phyloP scores from a whole-genome alignment of 92 coral and sea anemone species.

The Actinernus sp. region DNA sequence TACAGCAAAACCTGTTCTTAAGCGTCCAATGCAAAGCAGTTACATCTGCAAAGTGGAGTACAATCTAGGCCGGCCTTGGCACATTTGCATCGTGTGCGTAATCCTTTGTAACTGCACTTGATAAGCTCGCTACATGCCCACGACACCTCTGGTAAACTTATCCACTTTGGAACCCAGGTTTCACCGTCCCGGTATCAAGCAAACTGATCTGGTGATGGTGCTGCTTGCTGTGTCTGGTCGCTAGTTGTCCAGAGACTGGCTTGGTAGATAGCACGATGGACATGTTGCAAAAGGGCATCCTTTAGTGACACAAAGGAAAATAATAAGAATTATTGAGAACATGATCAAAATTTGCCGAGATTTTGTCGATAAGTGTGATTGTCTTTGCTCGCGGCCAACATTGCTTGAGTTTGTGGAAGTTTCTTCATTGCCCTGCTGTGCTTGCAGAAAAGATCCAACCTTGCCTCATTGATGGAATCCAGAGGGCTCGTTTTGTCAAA shows the following conservation, averaged over 20 bases:
- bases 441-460: conserved; percentile 38
- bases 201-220: conserved; percentile 34
- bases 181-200: conserved; percentile 15
- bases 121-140: conserved; percentile 35
- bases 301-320: too few relatives aligned
- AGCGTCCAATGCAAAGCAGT: too few relatives aligned
- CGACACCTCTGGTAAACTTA: conserved; percentile 38
- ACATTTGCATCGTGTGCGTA: conserved; percentile 51
- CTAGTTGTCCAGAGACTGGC: conserved; percentile 53
- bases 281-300: conserved; percentile 3
- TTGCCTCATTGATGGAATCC: conserved; percentile 28
- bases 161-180: conserved; percentile 48
- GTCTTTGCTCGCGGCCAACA: neutral
- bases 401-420: conserved; percentile 44
- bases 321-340: too few relatives aligned
- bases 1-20: too few relatives aligned
- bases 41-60: conserved; percentile 48
- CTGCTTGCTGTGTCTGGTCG: conserved; percentile 8
- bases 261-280: conserved; percentile 18
- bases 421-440: conserved; percentile 32
- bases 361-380: neutral
- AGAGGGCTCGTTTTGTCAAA: conserved; percentile 31
- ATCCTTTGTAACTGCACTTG: conserved; percentile 34
- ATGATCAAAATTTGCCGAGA: too few relatives aligned
- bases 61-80: conserved; percentile 34